Evolutionary conservation across 1,140 invertebrate genomes (phyloP).

Genomic region (Kradibia gibbosae): DNA sequence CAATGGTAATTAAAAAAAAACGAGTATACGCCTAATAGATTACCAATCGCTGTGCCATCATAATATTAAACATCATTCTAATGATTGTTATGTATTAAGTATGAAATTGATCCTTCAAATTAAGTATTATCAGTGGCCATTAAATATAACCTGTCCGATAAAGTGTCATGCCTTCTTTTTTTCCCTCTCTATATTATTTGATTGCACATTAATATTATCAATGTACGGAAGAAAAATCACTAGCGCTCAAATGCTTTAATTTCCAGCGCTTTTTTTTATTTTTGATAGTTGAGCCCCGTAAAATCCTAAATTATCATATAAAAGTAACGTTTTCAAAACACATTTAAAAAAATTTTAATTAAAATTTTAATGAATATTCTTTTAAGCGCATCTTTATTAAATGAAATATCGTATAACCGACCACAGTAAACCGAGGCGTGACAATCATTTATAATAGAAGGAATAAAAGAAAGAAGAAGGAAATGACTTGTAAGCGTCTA

Average conservation of each 20-base stretch:
- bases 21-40: no score
- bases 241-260: neutral
- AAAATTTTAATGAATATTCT: constrained; percentile 29
- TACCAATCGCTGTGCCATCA: no score
- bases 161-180: neutral
- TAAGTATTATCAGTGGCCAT: neutral
- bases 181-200: neutral
- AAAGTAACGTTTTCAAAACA: neutral
- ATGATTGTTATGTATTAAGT: neutral
- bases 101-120: neutral
- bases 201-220: neutral
- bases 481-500: neutral
- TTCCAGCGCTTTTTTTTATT: constrained; percentile 1
- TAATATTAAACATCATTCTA: no score
- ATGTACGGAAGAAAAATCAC: neutral
- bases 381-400: constrained; percentile 20
- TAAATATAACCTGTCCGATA: neutral
- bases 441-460: neutral
- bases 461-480: neutral
- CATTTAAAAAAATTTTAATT: constrained; percentile 9
- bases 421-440: neutral
- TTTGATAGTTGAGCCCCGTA: neutral
- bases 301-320: constrained; percentile 11
- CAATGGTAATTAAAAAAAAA: no score
- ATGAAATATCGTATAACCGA: neutral